These are phyloP conservation scores for Leuciscus idus DNA, from an alignment of 2,113 vertebrate species.

Conservation along the genomic window DNA sequence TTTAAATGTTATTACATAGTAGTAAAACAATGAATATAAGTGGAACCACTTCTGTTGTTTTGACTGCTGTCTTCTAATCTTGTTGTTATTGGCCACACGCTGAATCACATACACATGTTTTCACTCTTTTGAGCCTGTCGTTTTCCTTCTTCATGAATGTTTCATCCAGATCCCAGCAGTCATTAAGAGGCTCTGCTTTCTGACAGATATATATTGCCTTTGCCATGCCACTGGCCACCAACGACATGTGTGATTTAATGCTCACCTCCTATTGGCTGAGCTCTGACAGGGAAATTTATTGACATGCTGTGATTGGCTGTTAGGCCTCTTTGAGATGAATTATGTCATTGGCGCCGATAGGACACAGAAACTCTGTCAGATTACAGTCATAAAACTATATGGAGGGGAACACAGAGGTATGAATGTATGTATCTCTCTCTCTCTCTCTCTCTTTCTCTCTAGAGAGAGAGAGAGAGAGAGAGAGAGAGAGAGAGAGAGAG, in stretches of 20 bases:
- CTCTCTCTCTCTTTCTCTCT: no score
- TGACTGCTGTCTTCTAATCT: neutral
- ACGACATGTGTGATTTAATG: neutral
- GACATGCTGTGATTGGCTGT: neutral
- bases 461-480: no score
- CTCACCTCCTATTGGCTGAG: neutral
- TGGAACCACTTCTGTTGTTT: neutral
- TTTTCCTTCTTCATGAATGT: neutral
- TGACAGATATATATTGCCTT: neutral
- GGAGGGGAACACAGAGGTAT: neutral
- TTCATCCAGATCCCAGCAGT: neutral
- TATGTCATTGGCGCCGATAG: neutral
- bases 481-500: neutral
- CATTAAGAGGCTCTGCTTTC: neutral
- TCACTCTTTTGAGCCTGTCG: neutral
- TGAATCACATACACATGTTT: neutral
- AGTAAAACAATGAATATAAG: no score
- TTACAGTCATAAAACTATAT: neutral
- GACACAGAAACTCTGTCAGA: neutral
- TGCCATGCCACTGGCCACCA: neutral
- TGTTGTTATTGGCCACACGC: neutral
- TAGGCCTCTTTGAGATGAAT: conserved; percentile 4
- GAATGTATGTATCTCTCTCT: neutral
- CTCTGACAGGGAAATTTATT: neutral
- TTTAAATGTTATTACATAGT: no score